Evolutionary conservation across 2,797 vertebrate genomes (phyloP), one percentile per base, ranked within the genome.

Genomic region (Esox masquinongy): DNA sequence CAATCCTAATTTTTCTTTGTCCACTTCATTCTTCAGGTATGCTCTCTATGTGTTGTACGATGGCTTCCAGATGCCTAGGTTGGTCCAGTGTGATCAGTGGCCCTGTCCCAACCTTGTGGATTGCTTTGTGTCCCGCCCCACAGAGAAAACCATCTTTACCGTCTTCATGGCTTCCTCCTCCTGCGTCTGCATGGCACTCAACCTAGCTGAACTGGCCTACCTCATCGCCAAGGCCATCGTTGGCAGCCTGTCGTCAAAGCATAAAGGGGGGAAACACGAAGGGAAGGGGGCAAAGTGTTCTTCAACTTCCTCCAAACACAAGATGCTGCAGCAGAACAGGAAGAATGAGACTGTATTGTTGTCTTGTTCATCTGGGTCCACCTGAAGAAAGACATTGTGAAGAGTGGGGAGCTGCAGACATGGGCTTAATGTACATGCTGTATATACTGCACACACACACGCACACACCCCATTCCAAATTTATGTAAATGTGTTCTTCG

Each of bases 91-190:
- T 9, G 88, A 88, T 66, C 91, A 92, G 81, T 93, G 90, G 87
- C 93, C 93, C 0, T 94, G 93, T 74, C 92, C 93, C 0, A 94
- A 94, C 80, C 79, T 88, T 82, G 93, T 94, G 78, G 93, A 94
- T 83, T 94, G 93, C 49, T 94, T 94, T 72, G 84, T 94, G 82
- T 94, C 92, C 0, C 90, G 91, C 0, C 93, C 93, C 74, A 94
- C 93, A 0, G 93, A 94, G 87, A 94, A 94, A 81, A 94, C 92
- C 19, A 79, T 94, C 82, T 94, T 94, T 83, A 94, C 90, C 1
- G 81, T 94, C 17, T 94, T 94, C 84, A 94, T 94, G 93, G 89
- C 93, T 43, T 86, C 88, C 0, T 79, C 89, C 53, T 94, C 93
- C 0, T 90, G 85, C 3, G 84, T 92, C 81, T 94, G 93, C 84